phyloP scores from a whole-genome alignment of 2,888 invertebrate species.

The Chymomyza fuscimana region DNA sequence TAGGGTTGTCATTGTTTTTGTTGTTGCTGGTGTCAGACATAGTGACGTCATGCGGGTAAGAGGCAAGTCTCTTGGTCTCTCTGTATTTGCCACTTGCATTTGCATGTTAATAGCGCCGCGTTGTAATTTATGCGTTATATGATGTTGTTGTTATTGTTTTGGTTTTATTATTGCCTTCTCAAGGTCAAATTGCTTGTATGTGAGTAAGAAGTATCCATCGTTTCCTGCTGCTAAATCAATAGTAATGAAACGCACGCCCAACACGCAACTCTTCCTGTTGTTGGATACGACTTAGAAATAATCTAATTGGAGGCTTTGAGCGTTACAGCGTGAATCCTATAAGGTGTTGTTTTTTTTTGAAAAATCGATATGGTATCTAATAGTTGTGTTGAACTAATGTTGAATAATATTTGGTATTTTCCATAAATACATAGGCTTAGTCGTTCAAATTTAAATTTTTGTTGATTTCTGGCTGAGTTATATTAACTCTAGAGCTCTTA shows the following conservation, averaged over 20 bases:
- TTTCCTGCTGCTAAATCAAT: background rate
- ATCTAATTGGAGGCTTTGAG: background rate
- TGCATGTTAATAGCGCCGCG: slow-evolving; percentile 56
- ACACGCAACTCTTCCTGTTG: slow-evolving; percentile 10
- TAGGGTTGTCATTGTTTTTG: slow-evolving; percentile 25
- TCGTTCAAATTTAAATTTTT: no score
- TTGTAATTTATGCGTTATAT: slow-evolving; percentile 61
- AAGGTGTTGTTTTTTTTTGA: background rate
- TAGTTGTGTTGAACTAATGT: background rate
- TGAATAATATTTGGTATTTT: background rate
- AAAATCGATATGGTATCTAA: background rate
- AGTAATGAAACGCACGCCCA: slow-evolving; percentile 29
- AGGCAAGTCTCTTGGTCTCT: slow-evolving; percentile 16
- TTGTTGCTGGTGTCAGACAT: background rate
- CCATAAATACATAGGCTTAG: no score
- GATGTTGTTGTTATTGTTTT: slow-evolving; percentile 29
- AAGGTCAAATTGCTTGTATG: slow-evolving; percentile 48
- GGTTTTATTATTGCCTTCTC: slow-evolving; percentile 25
- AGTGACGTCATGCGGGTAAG: slow-evolving; percentile 25
- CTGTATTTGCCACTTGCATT: slow-evolving; percentile 34
- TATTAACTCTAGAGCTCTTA: no score
- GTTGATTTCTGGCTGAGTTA: no score
- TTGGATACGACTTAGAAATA: background rate
- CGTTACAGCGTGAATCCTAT: background rate
- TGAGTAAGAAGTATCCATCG: background rate